Base-by-base conservation (phyloP, 2,797 vertebrate species). In the Hydrocynus forskahlii region DNA sequence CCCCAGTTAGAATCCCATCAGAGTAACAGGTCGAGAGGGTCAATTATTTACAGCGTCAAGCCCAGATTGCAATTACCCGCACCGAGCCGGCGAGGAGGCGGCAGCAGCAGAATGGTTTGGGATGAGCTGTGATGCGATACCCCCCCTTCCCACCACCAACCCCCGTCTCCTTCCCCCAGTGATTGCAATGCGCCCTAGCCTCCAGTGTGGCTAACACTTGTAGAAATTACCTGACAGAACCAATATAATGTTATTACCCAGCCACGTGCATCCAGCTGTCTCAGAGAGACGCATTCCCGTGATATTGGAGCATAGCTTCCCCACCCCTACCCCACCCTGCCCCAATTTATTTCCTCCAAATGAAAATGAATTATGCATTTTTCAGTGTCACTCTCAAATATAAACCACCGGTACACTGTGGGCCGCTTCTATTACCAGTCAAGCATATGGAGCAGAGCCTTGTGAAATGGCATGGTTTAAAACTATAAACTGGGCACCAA, bases 181-280 rank as follows among this genome's bases (percentile, higher is more conserved):
- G 90, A 93, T 92, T 93, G 91, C 88, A 85, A 76, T 91, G 90
- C 89, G 89, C 89, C 85, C 86, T 82, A 83, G 89, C 84, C 79
- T 85, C 90, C 89, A 82, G 81, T 93, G 92, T 89, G 91, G 91
- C 86, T 93, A 94, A 94, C 93, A 93, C 92, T 94, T 91, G 92
- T 93, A 93, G 93, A 94, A 93, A 95, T 94, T 91, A 92, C 92
- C 93, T 94, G 93, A 94, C 94, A 94, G 90, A 94, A 94, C 91
- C 91, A 94, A 94, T 95, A 89, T 88, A 87, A 91, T 90, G 90
- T 92, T 93, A 92, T 94, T 94, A 94, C 91, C 90, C 88, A 92
- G 92, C 93, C 90, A 90, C 86, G 91, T 88, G 89, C 88, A 81
- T 84, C 84, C 84, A 83, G 83, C 83, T 81, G 81, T 86, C 83